phyloP scores from a whole-genome alignment of 1,140 invertebrate species.

The Chymomyza costata region DNA sequence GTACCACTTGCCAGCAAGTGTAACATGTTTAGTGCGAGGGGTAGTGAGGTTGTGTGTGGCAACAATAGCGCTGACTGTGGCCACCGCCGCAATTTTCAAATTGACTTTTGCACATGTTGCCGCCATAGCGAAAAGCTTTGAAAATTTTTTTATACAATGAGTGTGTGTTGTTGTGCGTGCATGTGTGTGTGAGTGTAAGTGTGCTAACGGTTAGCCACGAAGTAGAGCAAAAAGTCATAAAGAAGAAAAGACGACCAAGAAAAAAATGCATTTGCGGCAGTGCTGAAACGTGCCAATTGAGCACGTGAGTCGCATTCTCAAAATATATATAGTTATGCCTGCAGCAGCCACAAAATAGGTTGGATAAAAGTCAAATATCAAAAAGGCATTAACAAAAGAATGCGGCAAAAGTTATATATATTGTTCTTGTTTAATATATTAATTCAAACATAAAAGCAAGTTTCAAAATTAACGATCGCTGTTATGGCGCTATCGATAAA shows the following conservation, averaged over 20 bases:
- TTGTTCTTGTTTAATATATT: too few relatives aligned
- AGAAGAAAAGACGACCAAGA: slow-evolving; percentile 18
- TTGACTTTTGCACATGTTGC: slow-evolving; percentile 72
- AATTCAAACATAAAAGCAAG: too few relatives aligned
- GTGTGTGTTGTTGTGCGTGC: slow-evolving; percentile 16
- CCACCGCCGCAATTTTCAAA: slow-evolving; percentile 66
- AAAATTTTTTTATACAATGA: slow-evolving; percentile 48
- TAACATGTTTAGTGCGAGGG: slow-evolving; percentile 18
- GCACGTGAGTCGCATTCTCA: slow-evolving; percentile 55
- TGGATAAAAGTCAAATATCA: slow-evolving; percentile 48
- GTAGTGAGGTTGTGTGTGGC: slow-evolving; percentile 16
- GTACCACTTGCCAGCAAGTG: slow-evolving; percentile 40
- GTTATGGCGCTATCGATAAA: too few relatives aligned
- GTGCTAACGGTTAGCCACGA: slow-evolving; percentile 35
- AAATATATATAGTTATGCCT: slow-evolving; percentile 26
- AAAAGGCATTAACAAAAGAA: slow-evolving; percentile 54
- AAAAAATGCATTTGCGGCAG: slow-evolving; percentile 42
- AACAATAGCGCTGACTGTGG: slow-evolving; percentile 14
- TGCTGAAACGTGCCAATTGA: slow-evolving; percentile 57
- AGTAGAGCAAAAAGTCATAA: slow-evolving; percentile 29
- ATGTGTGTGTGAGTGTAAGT: slow-evolving; percentile 1
- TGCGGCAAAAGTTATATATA: too few relatives aligned
- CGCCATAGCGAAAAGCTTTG: slow-evolving; percentile 53
- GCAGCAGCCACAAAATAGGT: slow-evolving; percentile 14
- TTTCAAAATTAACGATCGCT: too few relatives aligned